A percentile compares a stretch with the other conserved stretches of the same genome.
phyloP scores from a whole-genome alignment of 2,888 invertebrate genomes.

The Amiota minor region DNA sequence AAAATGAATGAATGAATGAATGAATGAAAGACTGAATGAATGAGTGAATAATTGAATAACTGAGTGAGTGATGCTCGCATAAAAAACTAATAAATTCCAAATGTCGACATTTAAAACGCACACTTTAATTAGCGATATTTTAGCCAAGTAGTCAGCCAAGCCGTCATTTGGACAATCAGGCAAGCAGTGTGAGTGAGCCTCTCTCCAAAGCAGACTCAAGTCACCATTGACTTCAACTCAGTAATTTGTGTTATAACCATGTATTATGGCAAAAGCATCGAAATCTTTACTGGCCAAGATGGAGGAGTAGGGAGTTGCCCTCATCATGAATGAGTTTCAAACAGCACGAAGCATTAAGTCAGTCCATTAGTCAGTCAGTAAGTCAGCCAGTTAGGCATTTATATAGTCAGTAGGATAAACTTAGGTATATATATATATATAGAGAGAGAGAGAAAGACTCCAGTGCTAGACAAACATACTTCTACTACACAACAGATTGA shows the following conservation, averaged over 20 bases:
- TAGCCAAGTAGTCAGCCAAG: conserved; percentile 24
- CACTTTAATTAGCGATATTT: conserved; percentile 63
- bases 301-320: neutral
- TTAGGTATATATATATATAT: no score
- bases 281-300: neutral
- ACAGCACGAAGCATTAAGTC: conserved; percentile 53
- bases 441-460: no score
- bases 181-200: no score
- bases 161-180: conserved; percentile 22
- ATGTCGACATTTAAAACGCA: conserved; percentile 63
- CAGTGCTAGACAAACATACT: no score
- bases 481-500: neutral
- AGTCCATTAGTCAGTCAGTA: conserved; percentile 28
- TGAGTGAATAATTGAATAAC: neutral
- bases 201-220: conserved; percentile 20
- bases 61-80: conserved; percentile 47
- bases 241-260: conserved; percentile 35
- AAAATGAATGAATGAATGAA: neutral
- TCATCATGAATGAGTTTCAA: conserved; percentile 49
- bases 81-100: conserved; percentile 63
- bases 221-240: conserved; percentile 48
- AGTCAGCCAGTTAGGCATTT: neutral
- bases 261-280: conserved; percentile 12
- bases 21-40: neutral
- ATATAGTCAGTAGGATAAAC: no score